Base-by-base conservation (phyloP, 2,888 invertebrate genomes). In the Mycalesis mineus region DNA sequence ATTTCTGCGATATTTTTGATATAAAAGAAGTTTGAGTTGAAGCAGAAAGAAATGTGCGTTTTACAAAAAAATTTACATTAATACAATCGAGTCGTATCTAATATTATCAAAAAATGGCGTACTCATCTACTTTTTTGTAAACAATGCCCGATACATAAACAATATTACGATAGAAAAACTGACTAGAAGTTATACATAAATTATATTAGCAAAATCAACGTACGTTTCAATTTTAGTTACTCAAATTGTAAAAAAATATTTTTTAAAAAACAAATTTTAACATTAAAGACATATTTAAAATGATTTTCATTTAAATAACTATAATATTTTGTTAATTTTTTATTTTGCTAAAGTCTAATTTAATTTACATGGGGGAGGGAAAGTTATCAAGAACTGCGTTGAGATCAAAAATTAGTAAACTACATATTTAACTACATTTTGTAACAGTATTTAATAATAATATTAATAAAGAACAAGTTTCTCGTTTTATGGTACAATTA, bases 121-220 rank as follows among this genome's bases (percentile, higher is more conserved):
- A 14, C n/a, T n/a, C n/a, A n/a, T 31, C 14, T 6, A 9, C 31
- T 15, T 14, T 15, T 31, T 31, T 31, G 14, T 44, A 13, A n/a
- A 11, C 4, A 42, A 22, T 28, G 3, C 13, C 28, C 7, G 13
- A 45, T 13, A 29, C 8, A 45, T 3, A 8, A 28, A 42, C 13
- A 29, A 11, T 1, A 44, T n/a, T 11, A 11, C 36, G 11, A 36
- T 22, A 22, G 9, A 0, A 13, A 11, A 47, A 11, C 9, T 47
- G 47, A 47, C 47, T 47, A 47, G 47, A 47, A 47, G 31, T 47
- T 13, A 7, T 31, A n/a, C n/a, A n/a, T 33, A 33, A 14, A 14
- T n/a, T 47, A 33, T 9, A 15, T 33, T 1, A 47, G 33, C 15
- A 47, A 47, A 33, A 47, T 7, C 15, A 33, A 17, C 33, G 15